Evolutionary conservation across 2,797 vertebrate genomes (phyloP).

Genomic region (Acrocephalus scirpaceus): DNA sequence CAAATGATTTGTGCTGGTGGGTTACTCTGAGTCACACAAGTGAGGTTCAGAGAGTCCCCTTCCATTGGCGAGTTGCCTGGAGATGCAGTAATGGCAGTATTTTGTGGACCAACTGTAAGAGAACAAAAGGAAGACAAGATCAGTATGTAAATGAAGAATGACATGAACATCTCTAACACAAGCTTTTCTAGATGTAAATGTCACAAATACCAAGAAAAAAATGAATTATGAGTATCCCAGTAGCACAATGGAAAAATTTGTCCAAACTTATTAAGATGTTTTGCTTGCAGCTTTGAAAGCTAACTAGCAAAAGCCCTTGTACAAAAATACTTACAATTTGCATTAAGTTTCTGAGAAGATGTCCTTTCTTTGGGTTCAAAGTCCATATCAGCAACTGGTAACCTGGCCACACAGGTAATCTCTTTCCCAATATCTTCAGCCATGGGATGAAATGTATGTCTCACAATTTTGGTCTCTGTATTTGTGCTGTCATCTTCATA

Average conservation of each 20-base stretch:
- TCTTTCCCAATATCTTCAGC: slow-evolving; percentile 68
- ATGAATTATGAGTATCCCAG: not conserved
- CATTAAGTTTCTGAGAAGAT: slow-evolving; percentile 55
- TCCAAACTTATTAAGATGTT: not conserved
- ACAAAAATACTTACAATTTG: slow-evolving; percentile 82
- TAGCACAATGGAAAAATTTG: not conserved
- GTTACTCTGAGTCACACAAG: slow-evolving; percentile 56
- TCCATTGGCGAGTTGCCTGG: not conserved
- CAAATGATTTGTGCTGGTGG: slow-evolving; percentile 42
- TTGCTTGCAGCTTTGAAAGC: not conserved
- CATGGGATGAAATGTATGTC: slow-evolving; percentile 43
- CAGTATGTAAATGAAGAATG: not conserved
- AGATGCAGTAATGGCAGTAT: slow-evolving; percentile 19
- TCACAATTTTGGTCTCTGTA: slow-evolving; percentile 71
- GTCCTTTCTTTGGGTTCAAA: slow-evolving; percentile 57
- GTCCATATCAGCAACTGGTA: slow-evolving; percentile 56
- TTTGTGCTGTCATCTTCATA: slow-evolving; percentile 23
- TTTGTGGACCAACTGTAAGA: slow-evolving; percentile 60
- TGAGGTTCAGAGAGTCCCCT: slow-evolving; percentile 33
- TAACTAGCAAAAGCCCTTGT: not conserved
- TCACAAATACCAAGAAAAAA: not conserved
- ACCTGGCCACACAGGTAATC: slow-evolving; percentile 79
- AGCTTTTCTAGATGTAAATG: not conserved
- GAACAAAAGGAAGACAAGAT: not conserved
- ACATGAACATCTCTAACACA: not conserved